Evolutionary conservation across 1,140 invertebrate genomes (phyloP), one percentile per base, ranked within the genome.

Genomic region (Diachasma alloeum): DNA sequence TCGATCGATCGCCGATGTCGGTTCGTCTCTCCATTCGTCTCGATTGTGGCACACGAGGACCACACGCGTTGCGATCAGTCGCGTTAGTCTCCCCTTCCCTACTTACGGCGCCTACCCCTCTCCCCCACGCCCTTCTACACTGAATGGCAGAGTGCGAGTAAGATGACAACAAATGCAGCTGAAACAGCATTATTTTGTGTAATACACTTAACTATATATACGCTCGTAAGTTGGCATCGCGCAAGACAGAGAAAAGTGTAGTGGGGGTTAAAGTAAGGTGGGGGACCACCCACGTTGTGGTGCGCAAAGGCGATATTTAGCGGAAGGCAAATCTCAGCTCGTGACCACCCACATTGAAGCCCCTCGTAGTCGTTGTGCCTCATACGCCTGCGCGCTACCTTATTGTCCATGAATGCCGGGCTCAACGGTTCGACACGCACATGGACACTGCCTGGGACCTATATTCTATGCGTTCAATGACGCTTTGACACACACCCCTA

Each of bases 221-320:
- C 19, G 36, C 39, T 42, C 10, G 26, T 42, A 44, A n/a, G 46
- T 26, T 53, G 17, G 19, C 6, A 48, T 46, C 77, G 66, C 36
- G 53, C 69, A 77, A 76, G 69, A 67, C 48, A 67, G 31, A 53
- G 31, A 24, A 72, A 48, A 24, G 68, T 53, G n/a, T 53, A 53
- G 48, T 46, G 56, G 42, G 81, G 78, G 78, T 31, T 70, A 79
- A 73, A 73, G 78, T 63, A 81, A 79, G 73, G 86, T 84, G 68
- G 59, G 70, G 72, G 83, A 79, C 88, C 88, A 89, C 87, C 88
- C 87, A 89, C 84, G 87, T 87, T 79, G 87, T 83, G 84, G 59
- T 86, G 86, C 86, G 84, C 83, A 86, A 87, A 89, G 87, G 86
- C 86, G 87, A 89, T 88, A 88, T 88, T 88, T 88, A 88, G 87